A percentile compares a stretch with the other conserved stretches of the same genome.
Evolutionary conservation across 2,888 invertebrate genomes (phyloP).

Genomic region (Cataglyphis cursor): DNA sequence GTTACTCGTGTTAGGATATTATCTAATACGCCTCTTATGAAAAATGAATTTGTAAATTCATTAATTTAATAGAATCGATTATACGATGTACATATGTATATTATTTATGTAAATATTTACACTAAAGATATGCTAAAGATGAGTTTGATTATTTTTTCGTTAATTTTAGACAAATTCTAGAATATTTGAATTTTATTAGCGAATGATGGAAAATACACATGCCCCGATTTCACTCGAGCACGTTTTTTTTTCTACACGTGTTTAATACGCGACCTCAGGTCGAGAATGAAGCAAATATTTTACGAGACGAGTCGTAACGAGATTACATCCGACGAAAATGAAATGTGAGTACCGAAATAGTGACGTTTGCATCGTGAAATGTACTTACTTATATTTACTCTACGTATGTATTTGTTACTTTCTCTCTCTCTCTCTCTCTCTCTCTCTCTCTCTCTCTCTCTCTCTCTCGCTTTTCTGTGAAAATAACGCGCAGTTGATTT

Average conservation of each 20-base stretch:
- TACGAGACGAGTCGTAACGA: background rate
- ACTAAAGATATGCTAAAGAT: background rate
- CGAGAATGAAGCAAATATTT: slow-evolving; percentile 3
- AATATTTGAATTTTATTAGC: background rate
- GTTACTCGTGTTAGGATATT: background rate
- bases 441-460: too few relatives aligned
- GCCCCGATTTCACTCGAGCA: background rate
- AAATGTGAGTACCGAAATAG: background rate
- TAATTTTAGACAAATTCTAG: background rate
- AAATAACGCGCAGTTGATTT: slow-evolving; percentile 1
- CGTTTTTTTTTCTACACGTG: background rate
- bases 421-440: too few relatives aligned
- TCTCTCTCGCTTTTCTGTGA: background rate
- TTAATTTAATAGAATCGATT: background rate
- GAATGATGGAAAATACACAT: background rate
- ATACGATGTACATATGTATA: background rate
- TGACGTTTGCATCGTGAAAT: slow-evolving; percentile 5
- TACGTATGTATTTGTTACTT: background rate
- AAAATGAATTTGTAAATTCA: background rate
- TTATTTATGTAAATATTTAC: background rate
- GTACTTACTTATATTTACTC: background rate
- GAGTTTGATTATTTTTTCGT: background rate
- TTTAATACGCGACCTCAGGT: background rate
- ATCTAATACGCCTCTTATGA: background rate
- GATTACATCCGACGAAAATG: background rate